Evolutionary conservation across 2,888 invertebrate species (phyloP), one percentile per base, ranked within the genome.

Genomic region (Sepioteuthis lessoniana): DNA sequence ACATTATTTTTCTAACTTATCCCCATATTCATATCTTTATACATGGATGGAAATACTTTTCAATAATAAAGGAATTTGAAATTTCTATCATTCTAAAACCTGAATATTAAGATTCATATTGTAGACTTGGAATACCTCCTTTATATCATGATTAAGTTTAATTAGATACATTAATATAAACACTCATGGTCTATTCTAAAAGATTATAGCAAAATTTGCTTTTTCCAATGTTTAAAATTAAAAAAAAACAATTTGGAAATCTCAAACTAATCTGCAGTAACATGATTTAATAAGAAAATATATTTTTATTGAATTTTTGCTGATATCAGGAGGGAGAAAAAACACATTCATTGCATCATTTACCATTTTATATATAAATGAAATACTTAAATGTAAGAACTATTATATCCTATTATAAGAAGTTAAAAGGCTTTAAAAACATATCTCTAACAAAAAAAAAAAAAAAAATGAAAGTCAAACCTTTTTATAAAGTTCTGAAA

Each of bases 1-100:
- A 76, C 76, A 76, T n/a, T 76, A 76, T 76, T 76, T 76, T 76
- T 76, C 35, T 76, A 76, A n/a, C n/a, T 76, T 76, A 35, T n/a
- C n/a, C 31, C 76, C 31, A 76, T 76, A n/a, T n/a, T 76, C 31
- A 31, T 5, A 76, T 31, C 31, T 76, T 76, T n/a, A 76, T 76
- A n/a, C 10, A 76, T n/a, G 16, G n/a, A 76, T 76, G n/a, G 13
- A 76, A 76, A 76, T 76, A 76, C n/a, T n/a, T 76, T 76, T 76
- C n/a, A 76, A 76, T 76, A 25, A n/a, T 25, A 35, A 76, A 76
- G n/a, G 35, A 76, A 76, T 76, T 76, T 16, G 13, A 76, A n/a
- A 21, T 55, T 50, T 55, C 5, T 55, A 5, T 76, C 16, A 76
- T 76, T 76, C n/a, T 76, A 76, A 76, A 76, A 76, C n/a, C 55